A percentile compares a stretch with the other conserved stretches of the same genome.
phyloP scores from a whole-genome alignment of 2,797 vertebrate genomes.

The Ptychadena robeensis region DNA sequence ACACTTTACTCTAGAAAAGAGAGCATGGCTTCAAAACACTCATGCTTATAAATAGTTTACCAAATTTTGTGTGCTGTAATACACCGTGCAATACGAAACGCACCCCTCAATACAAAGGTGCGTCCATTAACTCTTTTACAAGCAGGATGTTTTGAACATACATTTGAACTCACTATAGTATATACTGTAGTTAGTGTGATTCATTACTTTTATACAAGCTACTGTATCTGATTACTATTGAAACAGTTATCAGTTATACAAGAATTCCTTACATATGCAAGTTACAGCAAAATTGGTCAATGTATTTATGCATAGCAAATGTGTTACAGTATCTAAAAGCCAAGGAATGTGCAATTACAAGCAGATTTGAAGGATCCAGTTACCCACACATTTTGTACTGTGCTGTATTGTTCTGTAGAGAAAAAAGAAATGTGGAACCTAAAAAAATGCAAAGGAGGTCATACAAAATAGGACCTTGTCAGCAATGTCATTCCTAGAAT shows the following conservation, averaged over 20 bases:
- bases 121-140: not conserved
- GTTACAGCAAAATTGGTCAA: conserved; percentile 40
- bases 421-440: not conserved
- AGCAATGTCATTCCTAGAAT: not conserved
- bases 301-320: conserved; percentile 40
- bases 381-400: conserved; percentile 18
- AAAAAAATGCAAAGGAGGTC: not conserved
- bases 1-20: too few species aligned
- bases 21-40: too few species aligned
- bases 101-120: too few species aligned
- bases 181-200: conserved; percentile 7
- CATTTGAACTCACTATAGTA: not conserved
- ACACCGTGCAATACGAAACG: too few species aligned
- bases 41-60: too few species aligned
- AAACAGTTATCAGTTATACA: conserved; percentile 38
- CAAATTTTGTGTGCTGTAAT: too few species aligned
- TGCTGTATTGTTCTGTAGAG: not conserved
- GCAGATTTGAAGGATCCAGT: conserved; percentile 49
- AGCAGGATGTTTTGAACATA: not conserved
- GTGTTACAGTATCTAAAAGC: conserved; percentile 46
- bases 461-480: not conserved
- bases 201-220: conserved; percentile 21
- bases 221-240: conserved; percentile 41
- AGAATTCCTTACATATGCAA: conserved; percentile 42
- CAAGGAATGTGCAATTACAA: conserved; percentile 47